Evolutionary conservation across 2,797 vertebrate species (phyloP), one percentile per base, ranked within the genome.

Genomic region (Cyprinella venusta): DNA sequence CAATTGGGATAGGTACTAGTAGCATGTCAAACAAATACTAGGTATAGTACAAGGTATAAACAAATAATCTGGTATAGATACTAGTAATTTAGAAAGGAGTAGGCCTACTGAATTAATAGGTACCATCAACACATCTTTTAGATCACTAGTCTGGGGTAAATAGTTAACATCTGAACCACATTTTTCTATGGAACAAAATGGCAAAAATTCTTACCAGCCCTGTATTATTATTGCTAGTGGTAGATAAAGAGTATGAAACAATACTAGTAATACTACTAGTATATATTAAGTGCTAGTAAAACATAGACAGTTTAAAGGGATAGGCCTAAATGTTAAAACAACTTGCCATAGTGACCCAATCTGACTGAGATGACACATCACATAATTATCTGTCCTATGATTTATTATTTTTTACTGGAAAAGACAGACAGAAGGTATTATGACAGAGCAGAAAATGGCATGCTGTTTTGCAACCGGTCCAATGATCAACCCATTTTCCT

Each of bases 381-480:
- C 54, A 78, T 69, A 83, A 48, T 63, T 52, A 24, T 59, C 40
- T 24, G 15, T 61, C 4, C 19, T 12, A 38, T 30, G 16, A 48
- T 36, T 63, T 48, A 19, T 48, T 21, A 26, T 75, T 64, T 6
- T 81, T 18, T 64, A 24, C 24, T 52, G 80, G 16, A 59, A 45
- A 42, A 69, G 13, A 59, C 36, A 68, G 10, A 82, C 10, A 48
- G 33, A 33, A 6, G 33, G 24, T 59, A 56, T 69, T 74, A 80
- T 88, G 88, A 87, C 84, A 42, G 77, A 76, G 88, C 85, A 88
- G 61, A 87, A 83, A 71, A 78, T 78, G 61, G 21, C 18, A 56
- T 78, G 75, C 36, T 24, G 61, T 56, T 56, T 68, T 72, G 54
- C 82, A 76, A 63, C 42, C 78, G 45, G 81, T 38, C 74, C 18